Evolutionary conservation across 2,797 vertebrate species (phyloP).

Genomic region (Ceryle rudis): DNA sequence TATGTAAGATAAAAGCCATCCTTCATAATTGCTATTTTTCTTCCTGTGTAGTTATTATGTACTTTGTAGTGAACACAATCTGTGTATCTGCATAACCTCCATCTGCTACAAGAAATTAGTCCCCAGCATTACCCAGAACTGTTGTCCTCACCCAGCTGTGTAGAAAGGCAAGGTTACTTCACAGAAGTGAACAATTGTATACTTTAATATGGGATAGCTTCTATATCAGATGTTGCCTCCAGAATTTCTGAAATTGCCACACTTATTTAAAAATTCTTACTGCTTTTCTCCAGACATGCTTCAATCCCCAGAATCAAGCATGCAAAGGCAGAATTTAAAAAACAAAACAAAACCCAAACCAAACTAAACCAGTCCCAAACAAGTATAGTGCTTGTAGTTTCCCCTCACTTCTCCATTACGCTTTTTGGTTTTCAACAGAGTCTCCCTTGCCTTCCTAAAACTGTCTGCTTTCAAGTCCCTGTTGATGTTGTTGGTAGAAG

Average conservation of each 20-base stretch:
- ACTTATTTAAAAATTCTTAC: neutral
- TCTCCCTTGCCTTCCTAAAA: neutral
- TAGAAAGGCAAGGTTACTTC: neutral
- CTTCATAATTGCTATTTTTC: neutral
- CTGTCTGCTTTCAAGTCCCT: neutral
- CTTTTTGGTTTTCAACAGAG: neutral
- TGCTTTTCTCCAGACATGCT: neutral
- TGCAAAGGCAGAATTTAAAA: neutral
- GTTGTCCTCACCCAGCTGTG: neutral
- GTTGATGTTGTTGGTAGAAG: neutral
- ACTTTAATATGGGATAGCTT: neutral
- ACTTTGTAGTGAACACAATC: neutral
- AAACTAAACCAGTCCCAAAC: neutral
- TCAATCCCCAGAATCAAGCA: neutral
- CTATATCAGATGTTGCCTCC: neutral
- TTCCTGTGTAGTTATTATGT: neutral
- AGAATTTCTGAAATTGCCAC: neutral
- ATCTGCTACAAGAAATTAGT: neutral
- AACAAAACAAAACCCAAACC: neutral
- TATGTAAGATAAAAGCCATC: neutral
- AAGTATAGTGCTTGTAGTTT: neutral
- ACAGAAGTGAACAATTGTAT: neutral
- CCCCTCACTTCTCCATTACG: neutral
- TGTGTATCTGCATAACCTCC: neutral
- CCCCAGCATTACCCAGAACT: neutral